Base-by-base conservation (phyloP, 2,888 invertebrate genomes). In the Mylabris sibirica region DNA sequence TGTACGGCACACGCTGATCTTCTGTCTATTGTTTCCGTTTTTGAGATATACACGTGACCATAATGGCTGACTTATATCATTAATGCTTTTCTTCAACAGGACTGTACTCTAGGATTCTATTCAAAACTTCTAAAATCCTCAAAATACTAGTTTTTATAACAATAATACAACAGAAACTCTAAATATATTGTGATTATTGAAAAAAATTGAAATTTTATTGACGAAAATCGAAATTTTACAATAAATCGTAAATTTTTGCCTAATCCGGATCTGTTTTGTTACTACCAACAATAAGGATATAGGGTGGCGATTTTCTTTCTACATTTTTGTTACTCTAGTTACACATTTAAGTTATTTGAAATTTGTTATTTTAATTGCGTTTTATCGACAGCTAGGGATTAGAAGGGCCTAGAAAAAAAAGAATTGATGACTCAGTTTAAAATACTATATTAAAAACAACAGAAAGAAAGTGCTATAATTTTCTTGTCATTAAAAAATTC, bases 11-110 rank as follows among this genome's bases (percentile, higher is more conserved):
- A 76, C 78, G 78, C 74, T 78, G 77, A 77, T 78, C 79, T 79
- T 77, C 74, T 76, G 77, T 79, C 77, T 76, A 80, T 81, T 80
- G 80, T 81, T 81, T 80, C 81, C 80, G 72, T 78, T 81, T 79
- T 78, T 73, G 75, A 78, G 74, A 78, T 77, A 74, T 75, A 75
- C 81, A 81, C 81, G 81, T 81, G 81, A 76, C 81, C 77, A 75
- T 79, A 75, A 81, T 80, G 79, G 79, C 79, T 74, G 73, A 76
- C 74, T 75, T 76, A 72, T 75, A 72, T 75, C 69, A 73, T 74
- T 76, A 74, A 75, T 72, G 73, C 75, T 68, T 72, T 72, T 69
- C 66, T 70, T 70, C 41, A 57, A 24, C 74, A 74, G 76, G 67
- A 64, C 60, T 66, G 74, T n/a, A 49, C 9, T 64, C 24, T 26